phyloP scores from a whole-genome alignment of 92 coral and sea anemone genomes.

The Palythoa heliodiscus region DNA sequence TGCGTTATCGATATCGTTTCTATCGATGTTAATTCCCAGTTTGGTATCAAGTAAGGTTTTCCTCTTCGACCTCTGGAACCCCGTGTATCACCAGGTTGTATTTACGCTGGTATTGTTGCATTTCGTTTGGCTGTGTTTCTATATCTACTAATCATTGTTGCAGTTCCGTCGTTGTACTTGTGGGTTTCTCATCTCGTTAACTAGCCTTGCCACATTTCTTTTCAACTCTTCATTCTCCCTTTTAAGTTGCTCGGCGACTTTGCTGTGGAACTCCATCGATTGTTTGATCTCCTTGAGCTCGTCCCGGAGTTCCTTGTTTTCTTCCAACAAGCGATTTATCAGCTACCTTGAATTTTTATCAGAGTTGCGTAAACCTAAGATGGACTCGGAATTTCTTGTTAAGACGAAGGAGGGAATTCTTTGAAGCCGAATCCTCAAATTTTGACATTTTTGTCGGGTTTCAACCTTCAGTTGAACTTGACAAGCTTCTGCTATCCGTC shows the following conservation, averaged over 20 bases:
- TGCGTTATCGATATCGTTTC: conserved; percentile 1
- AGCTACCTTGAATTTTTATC: no score
- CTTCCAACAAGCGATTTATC: not conserved
- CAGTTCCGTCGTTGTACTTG: not conserved
- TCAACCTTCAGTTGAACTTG: not conserved
- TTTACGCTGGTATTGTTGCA: no score
- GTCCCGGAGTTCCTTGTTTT: not conserved
- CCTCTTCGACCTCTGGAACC: not conserved
- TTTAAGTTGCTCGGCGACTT: no score
- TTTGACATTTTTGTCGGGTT: no score
- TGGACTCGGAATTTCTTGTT: conserved; percentile 5
- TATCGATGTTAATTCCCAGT: not conserved
- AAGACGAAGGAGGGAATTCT: not conserved
- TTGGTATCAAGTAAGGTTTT: not conserved
- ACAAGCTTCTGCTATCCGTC: no score
- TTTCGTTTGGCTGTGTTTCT: conserved; percentile 3
- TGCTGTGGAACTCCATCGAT: conserved; percentile 6
- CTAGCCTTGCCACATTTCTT: not conserved
- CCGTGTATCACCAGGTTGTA: not conserved
- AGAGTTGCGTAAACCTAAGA: not conserved
- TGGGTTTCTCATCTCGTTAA: not conserved
- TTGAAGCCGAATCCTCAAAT: conserved; percentile 1
- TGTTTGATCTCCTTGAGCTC: not conserved
- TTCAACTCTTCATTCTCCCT: conserved; percentile 4
- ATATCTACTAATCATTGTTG: no score